These are phyloP conservation scores for Subacronicta megacephala DNA, from an alignment of 2,888 invertebrate genomes.

Conservation along the genomic window DNA sequence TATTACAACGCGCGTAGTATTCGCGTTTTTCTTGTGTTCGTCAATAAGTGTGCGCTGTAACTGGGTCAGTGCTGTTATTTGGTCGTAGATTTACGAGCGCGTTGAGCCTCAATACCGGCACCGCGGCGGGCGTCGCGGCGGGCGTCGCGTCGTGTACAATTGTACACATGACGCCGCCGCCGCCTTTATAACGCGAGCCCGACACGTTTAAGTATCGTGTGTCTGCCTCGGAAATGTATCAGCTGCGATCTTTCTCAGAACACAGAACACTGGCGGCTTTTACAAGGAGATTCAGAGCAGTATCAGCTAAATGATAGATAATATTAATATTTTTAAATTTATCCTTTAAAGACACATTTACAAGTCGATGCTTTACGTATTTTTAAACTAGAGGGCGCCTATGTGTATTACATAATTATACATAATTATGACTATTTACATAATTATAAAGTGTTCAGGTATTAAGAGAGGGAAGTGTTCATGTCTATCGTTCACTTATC, in stretches of 20 bases:
- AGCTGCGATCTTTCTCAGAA: conserved; percentile 1
- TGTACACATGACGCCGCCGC: background rate
- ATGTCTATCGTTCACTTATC: no score
- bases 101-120: conserved; percentile 26
- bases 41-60: conserved; percentile 18
- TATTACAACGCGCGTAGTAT: background rate
- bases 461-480: no score
- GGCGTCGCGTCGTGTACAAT: conserved; percentile 16
- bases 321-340: no score
- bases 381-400: no score
- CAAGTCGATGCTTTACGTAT: no score
- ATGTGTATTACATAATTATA: no score
- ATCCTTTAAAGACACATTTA: no score
- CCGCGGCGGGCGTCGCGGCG: conserved; percentile 17
- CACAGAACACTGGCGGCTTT: background rate
- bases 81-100: conserved; percentile 30
- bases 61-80: conserved; percentile 45
- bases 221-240: background rate
- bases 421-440: no score
- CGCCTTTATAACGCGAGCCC: background rate
- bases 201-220: conserved; percentile 4
- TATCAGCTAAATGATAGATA: background rate
- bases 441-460: no score
- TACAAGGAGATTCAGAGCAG: background rate
- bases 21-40: background rate